phyloP scores from a whole-genome alignment of 2,888 invertebrate species.

The Sarcophaga variegata region DNA sequence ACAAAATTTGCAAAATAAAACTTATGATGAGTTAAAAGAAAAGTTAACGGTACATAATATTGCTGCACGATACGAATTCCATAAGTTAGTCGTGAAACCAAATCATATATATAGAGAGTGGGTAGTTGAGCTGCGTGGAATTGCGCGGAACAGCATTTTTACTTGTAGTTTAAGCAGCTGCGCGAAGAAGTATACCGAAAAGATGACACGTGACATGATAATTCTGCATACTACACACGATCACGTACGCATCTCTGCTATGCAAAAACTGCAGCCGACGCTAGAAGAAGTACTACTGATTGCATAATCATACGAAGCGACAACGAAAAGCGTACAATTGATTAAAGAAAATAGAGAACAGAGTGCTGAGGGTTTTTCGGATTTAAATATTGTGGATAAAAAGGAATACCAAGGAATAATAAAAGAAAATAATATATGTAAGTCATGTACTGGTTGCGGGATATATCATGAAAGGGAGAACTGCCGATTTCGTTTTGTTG shows the following conservation, averaged over 20 bases:
- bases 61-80: slow-evolving; percentile 25
- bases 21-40: background rate
- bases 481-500: slow-evolving; percentile 20
- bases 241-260: background rate
- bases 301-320: slow-evolving; percentile 48
- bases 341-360: slow-evolving; percentile 38
- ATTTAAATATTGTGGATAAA: slow-evolving; percentile 2
- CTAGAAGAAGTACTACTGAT: slow-evolving; percentile 28
- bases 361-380: slow-evolving; percentile 3
- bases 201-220: slow-evolving; percentile 31
- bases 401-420: slow-evolving; percentile 9
- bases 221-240: slow-evolving; percentile 51
- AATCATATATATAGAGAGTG: slow-evolving; percentile 34
- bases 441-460: background rate
- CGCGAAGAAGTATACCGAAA: background rate
- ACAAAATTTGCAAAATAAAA: background rate
- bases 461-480: slow-evolving; percentile 18
- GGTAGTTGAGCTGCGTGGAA: slow-evolving; percentile 30
- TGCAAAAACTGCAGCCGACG: too few relatives aligned
- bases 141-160: slow-evolving; percentile 8
- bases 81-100: slow-evolving; percentile 20
- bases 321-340: slow-evolving; percentile 34
- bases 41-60: background rate
- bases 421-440: background rate
- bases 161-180: too few relatives aligned